Conservation (phyloP, 2,113 vertebrate species). For the Tachycineta bicolor region DNA sequence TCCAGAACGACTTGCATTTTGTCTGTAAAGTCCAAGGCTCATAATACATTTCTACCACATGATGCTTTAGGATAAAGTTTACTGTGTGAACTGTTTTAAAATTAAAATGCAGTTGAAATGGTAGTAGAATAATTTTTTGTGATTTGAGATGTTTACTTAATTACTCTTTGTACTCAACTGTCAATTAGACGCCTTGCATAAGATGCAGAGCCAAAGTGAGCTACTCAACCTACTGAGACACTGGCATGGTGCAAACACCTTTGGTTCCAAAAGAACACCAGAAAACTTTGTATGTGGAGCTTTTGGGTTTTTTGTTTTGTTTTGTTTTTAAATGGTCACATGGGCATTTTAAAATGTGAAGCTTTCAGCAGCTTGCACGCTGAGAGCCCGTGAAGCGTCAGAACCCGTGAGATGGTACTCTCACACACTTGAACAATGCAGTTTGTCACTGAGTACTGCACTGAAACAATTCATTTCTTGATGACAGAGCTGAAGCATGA, state of each 20-base stretch:
- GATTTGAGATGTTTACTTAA: conserved; percentile 35
- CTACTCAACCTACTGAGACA: background rate
- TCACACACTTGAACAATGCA: background rate
- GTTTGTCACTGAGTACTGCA: background rate
- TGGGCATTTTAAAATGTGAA: background rate
- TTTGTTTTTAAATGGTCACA: background rate
- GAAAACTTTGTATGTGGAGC: background rate
- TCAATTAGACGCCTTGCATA: background rate
- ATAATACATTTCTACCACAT: conserved; percentile 6
- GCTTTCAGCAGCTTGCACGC: background rate
- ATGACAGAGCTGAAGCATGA: background rate
- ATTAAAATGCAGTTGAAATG: conserved; percentile 54
- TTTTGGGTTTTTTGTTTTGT: background rate
- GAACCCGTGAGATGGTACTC: background rate
- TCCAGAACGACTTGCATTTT: conserved; percentile 1
- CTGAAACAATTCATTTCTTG: background rate
- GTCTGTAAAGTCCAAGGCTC: conserved; percentile 20
- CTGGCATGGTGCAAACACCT: background rate
- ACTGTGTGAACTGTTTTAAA: conserved; percentile 54
- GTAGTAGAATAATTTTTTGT: background rate
- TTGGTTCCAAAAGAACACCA: background rate
- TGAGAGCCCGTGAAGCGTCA: fast-evolving
- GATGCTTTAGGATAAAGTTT: conserved; percentile 58
- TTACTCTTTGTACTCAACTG: conserved; percentile 7
- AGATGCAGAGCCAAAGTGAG: background rate